Evolutionary conservation across 1,140 invertebrate species (phyloP), one percentile per base, ranked within the genome.

Genomic region (Olivierus martensii): DNA sequence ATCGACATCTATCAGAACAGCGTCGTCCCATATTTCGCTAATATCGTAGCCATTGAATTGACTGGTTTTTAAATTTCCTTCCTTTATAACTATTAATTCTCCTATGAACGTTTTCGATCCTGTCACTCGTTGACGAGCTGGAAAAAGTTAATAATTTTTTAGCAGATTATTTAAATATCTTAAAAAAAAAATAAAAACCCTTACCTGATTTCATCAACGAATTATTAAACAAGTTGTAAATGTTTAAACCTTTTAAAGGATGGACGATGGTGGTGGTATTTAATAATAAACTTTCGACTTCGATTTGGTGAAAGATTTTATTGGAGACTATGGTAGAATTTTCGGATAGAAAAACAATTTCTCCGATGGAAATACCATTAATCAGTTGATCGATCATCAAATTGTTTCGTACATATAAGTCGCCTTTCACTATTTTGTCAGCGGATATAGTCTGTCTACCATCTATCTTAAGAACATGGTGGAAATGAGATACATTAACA

Each of bases 1-100:
- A 14, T 56, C 35, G 3, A n/a, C 37, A 28, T 58, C 53, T 12
- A 47, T 17, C 11, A 56, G 15, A 7, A 60, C 53, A 18, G 56
- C 47, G 35, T 58, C 56, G 6, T 46, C 35, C 49, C 49, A 55
- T 14, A 60, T 12, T 10, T 42, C 39, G n/a, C 22, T 36, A 12
- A 60, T 44, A 36, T 60, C 44, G 0, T 52, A 9, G 2, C 51
- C 56, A 56, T 58, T 58, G 11, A 60, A 21, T 18, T n/a, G 18
- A 22, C 21, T 19, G 4, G 51, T 52, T 18, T 17, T 22, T 6
- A 60, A 34, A 17, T 58, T 46, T 2, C 15, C 12, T 34, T 34
- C 41, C 6, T 42, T 3, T 11, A 11, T 7, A 17, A 57, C 34
- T 11, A 37, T 21, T 3, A 57, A 44, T 4, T 45, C 42, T 12